Evolutionary conservation across 2,888 invertebrate species (phyloP).

Genomic region (Thecocarcelia acutangulata): DNA sequence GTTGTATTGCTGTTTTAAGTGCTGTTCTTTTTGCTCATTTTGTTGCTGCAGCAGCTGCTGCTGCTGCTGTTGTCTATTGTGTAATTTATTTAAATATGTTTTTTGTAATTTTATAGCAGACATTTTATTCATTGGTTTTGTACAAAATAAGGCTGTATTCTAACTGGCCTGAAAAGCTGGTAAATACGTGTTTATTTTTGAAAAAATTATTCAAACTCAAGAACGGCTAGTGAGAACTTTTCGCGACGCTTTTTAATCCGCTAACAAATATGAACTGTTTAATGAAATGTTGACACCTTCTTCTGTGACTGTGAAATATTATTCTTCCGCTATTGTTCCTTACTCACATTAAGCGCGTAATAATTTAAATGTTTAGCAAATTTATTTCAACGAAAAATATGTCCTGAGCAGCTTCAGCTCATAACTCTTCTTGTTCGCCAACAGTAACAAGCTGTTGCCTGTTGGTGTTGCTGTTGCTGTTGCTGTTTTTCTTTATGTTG

Average conservation of each 20-base stretch:
- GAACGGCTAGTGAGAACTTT: neutral
- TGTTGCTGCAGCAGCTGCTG: conserved; percentile 41
- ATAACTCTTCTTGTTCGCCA: conserved; percentile 27
- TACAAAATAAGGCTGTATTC: conserved; percentile 8
- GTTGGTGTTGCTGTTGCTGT: conserved; percentile 31
- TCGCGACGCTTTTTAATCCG: conserved; percentile 27
- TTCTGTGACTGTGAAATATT: neutral
- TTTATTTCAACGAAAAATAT: conserved; percentile 10
- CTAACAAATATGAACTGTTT: conserved; percentile 22
- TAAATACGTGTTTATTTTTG: conserved; percentile 8
- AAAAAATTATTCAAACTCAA: conserved; percentile 23
- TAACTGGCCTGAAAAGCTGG: conserved; percentile 25
- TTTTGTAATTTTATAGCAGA: conserved; percentile 74
- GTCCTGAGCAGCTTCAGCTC: conserved; percentile 10
- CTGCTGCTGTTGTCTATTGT: conserved; percentile 56
- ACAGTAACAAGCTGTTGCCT: conserved; percentile 56
- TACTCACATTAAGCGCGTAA: neutral
- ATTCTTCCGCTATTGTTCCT: neutral
- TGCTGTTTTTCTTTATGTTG: conserved; percentile 30
- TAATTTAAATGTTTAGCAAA: neutral
- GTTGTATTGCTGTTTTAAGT: conserved; percentile 15
- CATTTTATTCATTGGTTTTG: conserved; percentile 71
- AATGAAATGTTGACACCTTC: conserved; percentile 22
- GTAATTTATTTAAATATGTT: conserved; percentile 73
- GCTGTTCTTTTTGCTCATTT: conserved; percentile 17